Evolutionary conservation across 2,888 invertebrate genomes (phyloP), one percentile per base, ranked within the genome.

Genomic region (Tanytarsus gracilentus): DNA sequence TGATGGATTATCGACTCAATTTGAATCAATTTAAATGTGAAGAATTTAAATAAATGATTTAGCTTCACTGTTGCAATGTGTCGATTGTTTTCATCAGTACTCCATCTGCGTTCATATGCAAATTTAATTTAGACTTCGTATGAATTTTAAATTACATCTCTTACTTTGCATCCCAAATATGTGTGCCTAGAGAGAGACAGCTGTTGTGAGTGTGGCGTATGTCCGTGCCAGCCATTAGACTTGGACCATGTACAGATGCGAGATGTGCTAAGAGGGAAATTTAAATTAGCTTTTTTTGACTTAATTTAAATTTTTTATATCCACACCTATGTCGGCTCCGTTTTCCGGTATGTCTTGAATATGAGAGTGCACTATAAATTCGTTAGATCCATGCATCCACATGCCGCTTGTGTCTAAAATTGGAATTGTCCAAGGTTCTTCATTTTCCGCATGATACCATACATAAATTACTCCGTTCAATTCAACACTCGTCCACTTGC

Each of bases 281-380:
- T 16, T 16, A 40, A 18, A 40, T 40, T n/a, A 36, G n/a, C 16
- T n/a, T 36, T 36, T 4, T 14, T 14, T 14, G 7, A 36, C 16
- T n/a, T 36, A n/a, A 36, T 36, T 36, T 36, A 8, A 36, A 8
- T 36, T n/a, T 14, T 36, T 36, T 36, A 40, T 3, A 16, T 21
- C n/a, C n/a, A n/a, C 23, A 44, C 44, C 44, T 44, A 16, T 9
- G 21, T 44, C 44, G 9, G 44, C 44, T 4, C 44, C 44, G 33
- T 94, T 94, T 69, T 93, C 93, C 0, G 92, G 90, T 36, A 93
- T 86, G 67, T 94, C 92, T 87, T 88, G 85, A 63, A 90, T 84
- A 68, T 91, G 91, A 61, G 85, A 83, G 67, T 81, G 84, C 61
- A 90, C 78, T 7, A 78, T 73, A 67, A 87, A 91, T 67, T 90